Base-by-base conservation (phyloP, 2,797 vertebrate species). In the Champsocephalus gunnari region DNA sequence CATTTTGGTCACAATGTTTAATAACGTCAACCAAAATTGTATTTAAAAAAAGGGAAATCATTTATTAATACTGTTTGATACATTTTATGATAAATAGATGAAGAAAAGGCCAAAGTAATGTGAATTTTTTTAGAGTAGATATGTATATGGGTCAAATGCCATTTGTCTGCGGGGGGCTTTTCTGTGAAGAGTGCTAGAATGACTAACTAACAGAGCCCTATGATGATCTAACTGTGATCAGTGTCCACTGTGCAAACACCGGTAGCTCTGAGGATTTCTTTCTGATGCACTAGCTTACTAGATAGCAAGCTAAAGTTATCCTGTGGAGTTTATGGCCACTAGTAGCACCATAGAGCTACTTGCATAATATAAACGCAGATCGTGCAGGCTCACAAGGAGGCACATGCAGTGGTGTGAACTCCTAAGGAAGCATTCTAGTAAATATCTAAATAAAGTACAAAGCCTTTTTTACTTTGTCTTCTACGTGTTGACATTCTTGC, bases 381-480 rank as follows among this genome's bases (percentile, higher is more conserved):
- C 1, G 0, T 10, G 32, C 24, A 51, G 2, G 1, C 13, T 24
- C 21, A 41, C 19, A 38, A 50, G 47, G 41, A 72, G 0, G 4
- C 16, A 21, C n/a, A 3, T 3, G 4, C 12, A n/a, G 5, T 9
- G 0, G 0, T 53, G 17, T 59, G 43, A 59, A 14, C 10, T 14
- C 38, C 9, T 50, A 17, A 51, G 14, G 13, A 11, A 47, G 11
- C 10, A 54, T 59, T 21, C 34, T 57, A 34, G n/a, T 13, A 19
- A 13, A 60, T 10, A 56, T 41, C 14, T 48, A 55, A 66, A 59
- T 14, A 34, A 44, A 61, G 12, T 59, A 19, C 60, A 7, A 63
- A 6, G 11, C 1, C 21, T 47, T 19, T 75, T 38, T 69, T 9
- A 43, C 8, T 38, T 45, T 53, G 9, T 54, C 9, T 62, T 41